These are phyloP conservation scores for Tauraco erythrolophus DNA, from an alignment of 2,113 vertebrate species.

Conservation along the genomic window DNA sequence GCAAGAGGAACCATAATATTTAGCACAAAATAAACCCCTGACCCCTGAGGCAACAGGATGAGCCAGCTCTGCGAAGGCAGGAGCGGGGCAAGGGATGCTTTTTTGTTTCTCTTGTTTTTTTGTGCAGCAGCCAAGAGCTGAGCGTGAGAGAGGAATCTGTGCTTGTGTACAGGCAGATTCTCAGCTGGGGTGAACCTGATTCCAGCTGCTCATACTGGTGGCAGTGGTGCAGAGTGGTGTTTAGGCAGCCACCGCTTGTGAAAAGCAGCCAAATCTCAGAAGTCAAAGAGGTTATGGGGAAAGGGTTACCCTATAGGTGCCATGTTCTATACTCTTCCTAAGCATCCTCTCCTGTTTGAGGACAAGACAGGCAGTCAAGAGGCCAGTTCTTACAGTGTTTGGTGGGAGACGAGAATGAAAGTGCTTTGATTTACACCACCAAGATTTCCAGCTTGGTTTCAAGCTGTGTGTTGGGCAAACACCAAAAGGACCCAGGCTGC, in stretches of 20 bases:
- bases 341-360: background rate
- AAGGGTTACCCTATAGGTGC: background rate
- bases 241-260: background rate
- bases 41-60: background rate
- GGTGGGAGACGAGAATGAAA: background rate
- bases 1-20: conserved; percentile 26
- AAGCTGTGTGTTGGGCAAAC: accelerated
- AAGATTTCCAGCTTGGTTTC: background rate
- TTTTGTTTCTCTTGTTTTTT: background rate
- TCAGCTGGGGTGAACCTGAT: background rate
- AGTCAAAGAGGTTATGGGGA: background rate
- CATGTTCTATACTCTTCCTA: background rate
- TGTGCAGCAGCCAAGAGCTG: background rate
- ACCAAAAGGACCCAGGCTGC: accelerated
- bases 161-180: background rate
- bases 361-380: accelerated
- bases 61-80: background rate
- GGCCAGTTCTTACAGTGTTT: background rate
- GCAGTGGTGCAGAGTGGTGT: background rate
- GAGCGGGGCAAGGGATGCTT: background rate
- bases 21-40: background rate
- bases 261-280: background rate
- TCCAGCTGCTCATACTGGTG: background rate
- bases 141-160: background rate
- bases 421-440: accelerated